Evolutionary conservation across 2,888 invertebrate species (phyloP).

Genomic region (Phoenoteleia sp.): DNA sequence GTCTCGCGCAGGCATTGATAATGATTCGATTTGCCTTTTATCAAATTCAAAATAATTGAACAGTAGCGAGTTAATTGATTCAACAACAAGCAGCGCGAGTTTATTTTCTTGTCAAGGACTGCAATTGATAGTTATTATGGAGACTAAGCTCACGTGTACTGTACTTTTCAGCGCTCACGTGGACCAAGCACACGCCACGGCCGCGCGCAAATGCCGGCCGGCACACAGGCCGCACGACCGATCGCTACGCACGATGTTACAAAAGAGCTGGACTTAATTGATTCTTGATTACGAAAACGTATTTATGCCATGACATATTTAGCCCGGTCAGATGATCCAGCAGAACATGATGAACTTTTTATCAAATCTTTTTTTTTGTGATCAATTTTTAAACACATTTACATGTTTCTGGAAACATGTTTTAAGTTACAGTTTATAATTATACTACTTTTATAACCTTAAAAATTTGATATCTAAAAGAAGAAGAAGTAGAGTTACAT

Average conservation of each 20-base stretch:
- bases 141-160: constrained; percentile 62
- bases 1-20: background rate
- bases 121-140: constrained; percentile 70
- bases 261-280: constrained; percentile 56
- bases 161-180: constrained; percentile 67
- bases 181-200: constrained; percentile 54
- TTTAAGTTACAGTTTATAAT: no score
- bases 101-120: constrained; percentile 68
- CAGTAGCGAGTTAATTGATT: constrained; percentile 38
- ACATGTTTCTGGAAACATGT: background rate
- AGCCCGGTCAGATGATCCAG: constrained; percentile 14
- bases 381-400: background rate
- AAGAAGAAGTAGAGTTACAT: background rate
- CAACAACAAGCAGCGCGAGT: constrained; percentile 54
- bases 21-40: constrained; percentile 36
- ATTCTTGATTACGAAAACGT: constrained; percentile 61
- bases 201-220: constrained; percentile 52
- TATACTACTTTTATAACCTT: no score
- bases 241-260: constrained; percentile 32
- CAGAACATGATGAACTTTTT: no score
- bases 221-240: constrained; percentile 17
- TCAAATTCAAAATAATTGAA: constrained; percentile 42
- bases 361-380: no score
- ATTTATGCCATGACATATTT: constrained; percentile 57
- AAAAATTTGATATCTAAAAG: no score